Evolutionary conservation across 2,113 vertebrate species (phyloP).

Genomic region (Boleophthalmus pectinirostris): DNA sequence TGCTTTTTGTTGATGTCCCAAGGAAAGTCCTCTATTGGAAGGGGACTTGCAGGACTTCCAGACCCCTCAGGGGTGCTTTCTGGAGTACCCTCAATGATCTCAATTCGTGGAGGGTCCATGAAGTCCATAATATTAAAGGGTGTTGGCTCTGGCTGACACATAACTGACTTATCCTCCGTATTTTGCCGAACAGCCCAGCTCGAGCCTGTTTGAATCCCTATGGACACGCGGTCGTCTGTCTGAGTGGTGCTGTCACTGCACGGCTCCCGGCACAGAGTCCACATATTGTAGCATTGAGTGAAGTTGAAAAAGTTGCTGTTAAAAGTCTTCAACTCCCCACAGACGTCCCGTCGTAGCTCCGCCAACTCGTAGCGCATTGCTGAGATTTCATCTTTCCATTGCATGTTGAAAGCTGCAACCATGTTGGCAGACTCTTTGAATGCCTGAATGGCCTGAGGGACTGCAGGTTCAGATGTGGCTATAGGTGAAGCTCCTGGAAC

Average conservation of each 20-base stretch:
- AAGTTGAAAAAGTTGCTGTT: slow-evolving; percentile 86
- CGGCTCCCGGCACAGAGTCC: slow-evolving; percentile 79
- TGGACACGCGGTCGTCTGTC: slow-evolving; percentile 75
- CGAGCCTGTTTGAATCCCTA: slow-evolving; percentile 79
- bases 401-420: slow-evolving; percentile 83
- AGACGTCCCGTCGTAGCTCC: slow-evolving; percentile 79
- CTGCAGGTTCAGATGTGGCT: slow-evolving; percentile 70
- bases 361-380: slow-evolving; percentile 83
- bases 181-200: slow-evolving; percentile 76
- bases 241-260: slow-evolving; percentile 71
- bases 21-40: slow-evolving; percentile 75
- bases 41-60: slow-evolving; percentile 75
- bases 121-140: slow-evolving; percentile 79
- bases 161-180: slow-evolving; percentile 78
- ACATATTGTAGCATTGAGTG: slow-evolving; percentile 84
- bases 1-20: slow-evolving; percentile 77
- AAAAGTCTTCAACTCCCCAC: slow-evolving; percentile 81
- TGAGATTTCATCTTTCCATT: slow-evolving; percentile 84
- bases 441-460: slow-evolving; percentile 81
- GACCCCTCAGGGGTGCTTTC: slow-evolving; percentile 75
- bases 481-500: slow-evolving; percentile 68
- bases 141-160: slow-evolving; percentile 80
- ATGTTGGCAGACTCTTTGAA: slow-evolving; percentile 83
- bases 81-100: slow-evolving; percentile 77
- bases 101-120: slow-evolving; percentile 77